Conservation (phyloP, 2,888 invertebrate genomes). For the Drosophila siamana region DNA sequence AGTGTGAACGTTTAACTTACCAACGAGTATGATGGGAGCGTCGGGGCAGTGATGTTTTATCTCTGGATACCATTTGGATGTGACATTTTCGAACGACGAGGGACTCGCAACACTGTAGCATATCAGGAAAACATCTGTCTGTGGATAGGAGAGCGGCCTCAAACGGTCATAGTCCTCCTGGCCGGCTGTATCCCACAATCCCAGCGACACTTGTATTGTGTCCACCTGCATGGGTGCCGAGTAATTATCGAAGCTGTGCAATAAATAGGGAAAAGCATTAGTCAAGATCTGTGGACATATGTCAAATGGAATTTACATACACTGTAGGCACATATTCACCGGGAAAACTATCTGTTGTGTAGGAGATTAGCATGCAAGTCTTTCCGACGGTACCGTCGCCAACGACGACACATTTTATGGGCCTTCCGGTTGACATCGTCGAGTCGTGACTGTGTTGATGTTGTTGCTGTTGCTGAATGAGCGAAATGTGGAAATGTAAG, state of each 20-base stretch:
- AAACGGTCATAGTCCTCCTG: conserved; percentile 99
- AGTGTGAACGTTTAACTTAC: conserved; percentile 86
- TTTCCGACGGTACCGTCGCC: conserved; percentile 97
- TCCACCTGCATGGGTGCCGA: conserved; percentile 99
- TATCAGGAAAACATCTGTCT: conserved; percentile 99
- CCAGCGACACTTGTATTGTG: conserved; percentile 97
- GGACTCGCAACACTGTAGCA: conserved; percentile 99
- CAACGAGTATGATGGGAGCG: conserved; percentile 99
- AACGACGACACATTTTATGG: conserved; percentile 96
- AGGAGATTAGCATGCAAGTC: conserved; percentile 97
- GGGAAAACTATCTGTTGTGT: conserved; percentile 96
- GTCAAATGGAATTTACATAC: conserved; percentile 87
- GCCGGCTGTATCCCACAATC: conserved; percentile 98
- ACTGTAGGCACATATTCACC: conserved; percentile 98
- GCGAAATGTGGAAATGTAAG: conserved; percentile 45
- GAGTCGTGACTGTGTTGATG: conserved; percentile 60
- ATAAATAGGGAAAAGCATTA: conserved; percentile 6
- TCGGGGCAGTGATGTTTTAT: conserved; percentile 99
- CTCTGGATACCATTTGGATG: conserved; percentile 99
- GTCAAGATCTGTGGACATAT: conserved; percentile 4
- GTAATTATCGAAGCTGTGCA: conserved; percentile 96
- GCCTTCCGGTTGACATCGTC: conserved; percentile 95
- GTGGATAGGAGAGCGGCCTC: conserved; percentile 98
- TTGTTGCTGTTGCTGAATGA: conserved; percentile 41
- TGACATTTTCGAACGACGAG: conserved; percentile 99